Conservation (phyloP, 2,888 invertebrate species). For the Eupeodes luniger region DNA sequence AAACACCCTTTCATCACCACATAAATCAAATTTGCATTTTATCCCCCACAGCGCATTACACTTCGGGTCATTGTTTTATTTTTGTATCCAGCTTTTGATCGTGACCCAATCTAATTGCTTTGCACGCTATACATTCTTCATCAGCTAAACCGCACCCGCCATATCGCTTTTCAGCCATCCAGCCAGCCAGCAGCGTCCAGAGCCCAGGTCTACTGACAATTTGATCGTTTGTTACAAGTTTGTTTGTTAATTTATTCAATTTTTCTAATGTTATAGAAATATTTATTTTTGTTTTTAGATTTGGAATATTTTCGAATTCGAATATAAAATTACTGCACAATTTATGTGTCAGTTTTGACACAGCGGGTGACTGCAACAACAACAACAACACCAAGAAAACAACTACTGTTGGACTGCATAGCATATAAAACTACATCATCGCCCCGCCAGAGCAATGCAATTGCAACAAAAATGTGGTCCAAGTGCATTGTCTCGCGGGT, state of each 20-base stretch:
- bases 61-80: constrained; percentile 9
- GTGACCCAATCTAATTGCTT: constrained; percentile 71
- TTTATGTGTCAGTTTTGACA: constrained; percentile 14
- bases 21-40: constrained; percentile 56
- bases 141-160: not conserved
- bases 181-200: not conserved
- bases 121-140: constrained; percentile 3
- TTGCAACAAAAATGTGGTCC: constrained; percentile 8
- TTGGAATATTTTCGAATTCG: constrained; percentile 16
- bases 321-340: not conserved
- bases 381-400: not conserved
- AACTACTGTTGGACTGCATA: not conserved
- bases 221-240: constrained; percentile 54
- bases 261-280: constrained; percentile 13
- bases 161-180: too few species aligned
- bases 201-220: not conserved
- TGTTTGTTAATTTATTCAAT: constrained; percentile 69
- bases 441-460: not conserved
- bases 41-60: constrained; percentile 26
- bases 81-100: constrained; percentile 40
- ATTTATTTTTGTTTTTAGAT: constrained; percentile 16
- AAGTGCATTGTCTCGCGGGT: constrained; percentile 63
- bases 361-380: constrained; percentile 31
- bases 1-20: constrained; percentile 29
- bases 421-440: too few species aligned